Conservation (phyloP, 2,797 vertebrate genomes). For the Strix occidentalis region DNA sequence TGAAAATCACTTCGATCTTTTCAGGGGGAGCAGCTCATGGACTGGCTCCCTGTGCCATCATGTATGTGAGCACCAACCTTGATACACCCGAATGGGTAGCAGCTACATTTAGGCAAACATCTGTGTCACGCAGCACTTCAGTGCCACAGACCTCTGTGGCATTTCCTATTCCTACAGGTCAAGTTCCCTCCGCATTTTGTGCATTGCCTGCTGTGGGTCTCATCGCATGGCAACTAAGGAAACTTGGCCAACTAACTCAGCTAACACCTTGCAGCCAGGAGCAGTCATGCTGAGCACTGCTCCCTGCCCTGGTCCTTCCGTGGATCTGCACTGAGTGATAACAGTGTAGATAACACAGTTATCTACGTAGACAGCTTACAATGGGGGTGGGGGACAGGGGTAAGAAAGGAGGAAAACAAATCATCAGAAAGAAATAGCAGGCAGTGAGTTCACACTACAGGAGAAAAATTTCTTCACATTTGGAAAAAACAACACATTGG, state of each 20-base stretch:
- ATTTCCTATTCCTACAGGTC: background rate
- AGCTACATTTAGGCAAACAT: background rate
- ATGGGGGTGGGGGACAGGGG: fast-evolving
- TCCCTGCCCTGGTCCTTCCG: background rate
- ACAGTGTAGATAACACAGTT: background rate
- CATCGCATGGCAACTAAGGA: fast-evolving
- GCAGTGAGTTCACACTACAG: background rate
- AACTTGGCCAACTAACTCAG: background rate
- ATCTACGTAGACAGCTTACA: background rate
- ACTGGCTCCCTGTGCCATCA: background rate
- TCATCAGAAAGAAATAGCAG: background rate
- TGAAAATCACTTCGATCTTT: background rate
- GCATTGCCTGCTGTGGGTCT: background rate
- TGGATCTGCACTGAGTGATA: background rate
- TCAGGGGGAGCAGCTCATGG: background rate
- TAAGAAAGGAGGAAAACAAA: background rate
- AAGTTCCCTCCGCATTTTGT: background rate
- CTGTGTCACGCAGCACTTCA: background rate
- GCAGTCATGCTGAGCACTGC: background rate
- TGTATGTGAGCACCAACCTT: background rate
- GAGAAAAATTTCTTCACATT: background rate
- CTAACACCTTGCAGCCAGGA: background rate
- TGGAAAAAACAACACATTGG: background rate
- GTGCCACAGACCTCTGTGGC: background rate
- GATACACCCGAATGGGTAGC: background rate